Evolutionary conservation across 2,797 vertebrate genomes (phyloP), one percentile per base, ranked within the genome.

Genomic region (Brotula barbata): DNA sequence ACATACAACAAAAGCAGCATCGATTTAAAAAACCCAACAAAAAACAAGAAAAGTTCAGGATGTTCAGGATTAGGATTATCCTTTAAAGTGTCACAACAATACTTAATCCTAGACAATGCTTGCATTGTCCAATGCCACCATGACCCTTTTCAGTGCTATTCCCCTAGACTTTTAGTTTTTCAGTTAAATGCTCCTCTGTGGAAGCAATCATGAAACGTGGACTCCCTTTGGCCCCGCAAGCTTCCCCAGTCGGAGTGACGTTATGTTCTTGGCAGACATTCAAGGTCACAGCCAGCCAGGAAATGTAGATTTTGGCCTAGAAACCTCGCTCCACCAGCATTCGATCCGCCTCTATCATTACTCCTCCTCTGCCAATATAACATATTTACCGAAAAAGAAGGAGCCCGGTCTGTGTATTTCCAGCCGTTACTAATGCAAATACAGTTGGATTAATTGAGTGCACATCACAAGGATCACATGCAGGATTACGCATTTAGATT

Each of bases 171-270:
- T 44, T 56, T 60, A 55, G 6, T 25, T 53, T 33, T 46, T 54
- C 16, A 58, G 64, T 45, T 50, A 31, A 82, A 68, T n/a, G 39
- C 66, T 69, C 58, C 53, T 78, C 72, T 80, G 76, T 84, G 79
- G 74, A 79, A 69, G 57, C 13, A 51, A 83, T 85, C 80, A 82
- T 83, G 76, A 71, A 77, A 85, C 46, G 57, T 80, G 67, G 82
- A 68, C 75, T 75, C 84, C 58, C 58, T 51, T 46, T 64, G 58
- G 72, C 72, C 65, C 57, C 0, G 45, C 12, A 8, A 69, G 56
- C 63, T 58, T 68, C 68, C 43, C 61, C 4, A 52, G 68, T 68
- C 70, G 59, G 45, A 63, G 71, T 86, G 78, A 84, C 67, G 83
- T 85, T 66, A 79, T 79, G 73, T 64, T 79, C 58, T 69, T 86